Evolutionary conservation across 2,113 vertebrate species (phyloP).

Genomic region (Ciconia maguari): DNA sequence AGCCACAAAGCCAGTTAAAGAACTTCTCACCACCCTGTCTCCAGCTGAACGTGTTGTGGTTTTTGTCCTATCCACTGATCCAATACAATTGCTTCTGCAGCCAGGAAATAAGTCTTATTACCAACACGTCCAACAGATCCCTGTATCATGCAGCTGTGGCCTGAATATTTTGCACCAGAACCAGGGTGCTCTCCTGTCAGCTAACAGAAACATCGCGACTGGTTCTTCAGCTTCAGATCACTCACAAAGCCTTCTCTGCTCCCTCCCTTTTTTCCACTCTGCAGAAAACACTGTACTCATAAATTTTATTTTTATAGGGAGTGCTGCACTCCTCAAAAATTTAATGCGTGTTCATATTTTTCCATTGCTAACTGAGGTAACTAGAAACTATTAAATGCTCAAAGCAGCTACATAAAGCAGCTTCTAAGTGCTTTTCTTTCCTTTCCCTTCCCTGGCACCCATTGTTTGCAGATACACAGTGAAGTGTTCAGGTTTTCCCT

Average conservation of each 20-base stretch:
- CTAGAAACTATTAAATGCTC: neutral
- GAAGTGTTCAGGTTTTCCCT: neutral
- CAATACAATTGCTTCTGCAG: neutral
- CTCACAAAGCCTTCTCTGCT: neutral
- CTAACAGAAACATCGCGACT: neutral
- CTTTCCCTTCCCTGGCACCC: neutral
- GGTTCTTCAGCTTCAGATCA: neutral
- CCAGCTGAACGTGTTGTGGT: neutral
- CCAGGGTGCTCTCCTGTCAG: neutral
- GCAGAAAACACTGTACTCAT: neutral
- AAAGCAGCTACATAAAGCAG: neutral
- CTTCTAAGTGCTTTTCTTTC: neutral
- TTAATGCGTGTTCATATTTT: neutral
- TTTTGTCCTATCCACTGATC: neutral
- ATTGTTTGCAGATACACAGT: neutral
- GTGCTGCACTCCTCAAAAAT: neutral
- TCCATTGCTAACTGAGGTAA: neutral
- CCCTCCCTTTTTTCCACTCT: neutral
- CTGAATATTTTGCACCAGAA: neutral
- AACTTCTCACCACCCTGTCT: neutral
- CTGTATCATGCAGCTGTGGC: neutral
- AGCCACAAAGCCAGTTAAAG: neutral
- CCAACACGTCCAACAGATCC: rapidly evolving
- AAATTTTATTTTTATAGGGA: neutral
- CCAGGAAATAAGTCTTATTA: neutral